Conservation (phyloP, 2,888 invertebrate species). For the Noctuana brunneofusca region DNA sequence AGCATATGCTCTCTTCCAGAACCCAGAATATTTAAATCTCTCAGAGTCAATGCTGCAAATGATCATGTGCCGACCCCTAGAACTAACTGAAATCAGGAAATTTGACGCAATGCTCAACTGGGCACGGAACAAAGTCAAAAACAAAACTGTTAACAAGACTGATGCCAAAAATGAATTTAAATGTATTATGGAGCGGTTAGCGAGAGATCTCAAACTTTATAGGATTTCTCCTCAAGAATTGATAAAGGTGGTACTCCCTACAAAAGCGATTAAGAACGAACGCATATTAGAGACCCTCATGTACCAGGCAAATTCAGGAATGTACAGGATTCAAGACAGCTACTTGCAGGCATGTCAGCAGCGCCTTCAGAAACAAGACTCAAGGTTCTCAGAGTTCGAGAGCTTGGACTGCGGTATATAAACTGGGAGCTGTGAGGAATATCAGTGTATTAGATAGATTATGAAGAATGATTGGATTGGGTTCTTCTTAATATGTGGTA, state of each 20-base stretch:
- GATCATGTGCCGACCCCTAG: slow-evolving; percentile 95
- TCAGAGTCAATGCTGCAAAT: slow-evolving; percentile 97
- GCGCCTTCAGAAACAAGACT: slow-evolving; percentile 93
- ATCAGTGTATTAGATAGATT: slow-evolving; percentile 81
- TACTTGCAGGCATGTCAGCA: slow-evolving; percentile 94
- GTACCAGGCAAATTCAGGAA: slow-evolving; percentile 96
- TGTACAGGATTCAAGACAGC: slow-evolving; percentile 94
- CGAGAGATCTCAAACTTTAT: slow-evolving; percentile 93
- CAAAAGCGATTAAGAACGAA: slow-evolving; percentile 96
- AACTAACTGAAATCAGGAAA: slow-evolving; percentile 94
- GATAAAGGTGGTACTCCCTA: slow-evolving; percentile 95
- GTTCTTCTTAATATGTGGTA: slow-evolving; percentile 73
- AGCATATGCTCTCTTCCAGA: slow-evolving; percentile 92
- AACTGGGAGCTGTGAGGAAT: slow-evolving; percentile 77
- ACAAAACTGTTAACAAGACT: slow-evolving; percentile 89
- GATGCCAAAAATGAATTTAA: slow-evolving; percentile 95
- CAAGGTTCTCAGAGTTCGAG: slow-evolving; percentile 91
- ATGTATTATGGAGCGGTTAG: slow-evolving; percentile 95
- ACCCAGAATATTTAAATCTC: slow-evolving; percentile 91
- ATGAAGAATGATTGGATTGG: slow-evolving; percentile 64
- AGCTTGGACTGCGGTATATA: slow-evolving; percentile 90
- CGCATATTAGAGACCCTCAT: slow-evolving; percentile 95
- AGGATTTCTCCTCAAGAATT: slow-evolving; percentile 96
- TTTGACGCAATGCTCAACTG: slow-evolving; percentile 96
- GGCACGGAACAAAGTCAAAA: slow-evolving; percentile 92